A percentile compares a stretch with the other conserved stretches of the same genome.
These are phyloP conservation scores for Pygocentrus nattereri DNA, from an alignment of 2,797 vertebrate genomes.

Conservation along the genomic window DNA sequence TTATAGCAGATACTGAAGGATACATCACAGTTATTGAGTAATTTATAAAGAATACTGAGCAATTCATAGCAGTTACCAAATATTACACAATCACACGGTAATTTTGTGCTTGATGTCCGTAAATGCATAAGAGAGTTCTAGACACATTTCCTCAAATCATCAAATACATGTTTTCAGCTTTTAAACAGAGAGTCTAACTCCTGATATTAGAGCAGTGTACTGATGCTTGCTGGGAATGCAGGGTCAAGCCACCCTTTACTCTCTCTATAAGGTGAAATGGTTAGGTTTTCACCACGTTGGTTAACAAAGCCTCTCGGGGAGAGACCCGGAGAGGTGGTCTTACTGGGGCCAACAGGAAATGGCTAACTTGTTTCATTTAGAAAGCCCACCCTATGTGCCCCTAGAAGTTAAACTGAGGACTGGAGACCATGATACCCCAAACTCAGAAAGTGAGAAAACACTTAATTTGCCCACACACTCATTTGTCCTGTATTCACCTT, in stretches of 20 bases:
- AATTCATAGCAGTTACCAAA: too few relatives aligned
- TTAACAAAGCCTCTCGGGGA: constrained; percentile 54
- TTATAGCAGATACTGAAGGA: too few relatives aligned
- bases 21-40: too few relatives aligned
- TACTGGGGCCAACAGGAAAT: constrained; percentile 69
- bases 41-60: too few relatives aligned
- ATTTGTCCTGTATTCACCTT: neutral
- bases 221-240: neutral
- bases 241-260: constrained; percentile 3
- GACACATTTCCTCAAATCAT: too few relatives aligned
- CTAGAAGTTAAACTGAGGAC: constrained; percentile 4
- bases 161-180: neutral
- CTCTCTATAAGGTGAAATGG: constrained; percentile 50
- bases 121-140: too few relatives aligned
- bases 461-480: too few relatives aligned
- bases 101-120: too few relatives aligned
- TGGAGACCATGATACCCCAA: neutral
- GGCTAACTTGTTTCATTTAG: constrained; percentile 68
- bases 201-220: neutral
- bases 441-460: neutral
- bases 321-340: constrained; percentile 47
- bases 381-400: constrained; percentile 21
- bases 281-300: constrained; percentile 61
- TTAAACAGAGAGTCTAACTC: neutral
- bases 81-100: too few relatives aligned